Evolutionary conservation across 2,888 invertebrate species (phyloP), one percentile per base, ranked within the genome.

Genomic region (Cerastis rubricosa): DNA sequence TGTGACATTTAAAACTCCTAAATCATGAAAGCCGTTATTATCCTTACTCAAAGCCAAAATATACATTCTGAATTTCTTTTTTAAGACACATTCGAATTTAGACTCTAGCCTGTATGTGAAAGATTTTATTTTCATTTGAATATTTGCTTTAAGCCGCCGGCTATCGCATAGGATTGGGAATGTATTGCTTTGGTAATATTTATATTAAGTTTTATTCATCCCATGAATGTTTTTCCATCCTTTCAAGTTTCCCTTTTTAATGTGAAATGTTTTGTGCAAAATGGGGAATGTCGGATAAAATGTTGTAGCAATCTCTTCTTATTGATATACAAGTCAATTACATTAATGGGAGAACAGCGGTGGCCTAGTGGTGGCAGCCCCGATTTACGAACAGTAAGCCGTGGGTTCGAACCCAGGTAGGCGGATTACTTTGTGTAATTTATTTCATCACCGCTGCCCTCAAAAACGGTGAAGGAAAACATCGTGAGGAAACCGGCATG

Each of bases 1-100:
- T 67, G 0, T 63, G 71, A 64, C 69, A 72, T 78, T 86, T 74
- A 70, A 86, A 83, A 74, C 51, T 64, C 57, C 74, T 74, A 71
- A 71, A 78, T 83, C 79, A 69, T 68, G 64, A 68, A 86, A 69
- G 9, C 43, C 51, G 29, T 35, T 76, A 71, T 67, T 74, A 71
- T 74, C 71, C 71, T 64, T 17, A 43, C 49, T 65, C 59, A 64
- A 70, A 70, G 61, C 51, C 11, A 22, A 40, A 69, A 64, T n/a
- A 85, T 66, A 29, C 35, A 35, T 71, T 22, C 61, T 11, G 64
- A 43, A 67, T 61, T 19, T 71, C 4, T n/a, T 54, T 35, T 43
- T 25, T 14, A 63, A 29, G 5, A 3, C 4, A 6, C 75, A 1
- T 14, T 5, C n/a, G 9, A 77, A 64, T 29, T 25, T 43, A 1